phyloP scores from a whole-genome alignment of 2,113 vertebrate species.

The Oxyura jamaicensis region DNA sequence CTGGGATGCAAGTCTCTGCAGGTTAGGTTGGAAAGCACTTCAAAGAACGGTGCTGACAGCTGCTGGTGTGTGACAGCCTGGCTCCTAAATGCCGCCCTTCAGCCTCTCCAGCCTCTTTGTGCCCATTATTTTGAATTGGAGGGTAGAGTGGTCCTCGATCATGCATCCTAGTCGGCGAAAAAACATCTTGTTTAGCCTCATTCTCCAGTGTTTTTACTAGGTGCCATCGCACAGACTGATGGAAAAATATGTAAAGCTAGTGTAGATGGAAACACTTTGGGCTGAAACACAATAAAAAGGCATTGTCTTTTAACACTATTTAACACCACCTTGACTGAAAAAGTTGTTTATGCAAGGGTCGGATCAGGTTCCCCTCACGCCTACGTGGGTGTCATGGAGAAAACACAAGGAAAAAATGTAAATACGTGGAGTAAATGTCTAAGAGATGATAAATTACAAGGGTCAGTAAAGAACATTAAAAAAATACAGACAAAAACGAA shows the following conservation, averaged over 20 bases:
- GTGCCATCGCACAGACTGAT: background rate
- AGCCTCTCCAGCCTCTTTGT: background rate
- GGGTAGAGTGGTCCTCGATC: background rate
- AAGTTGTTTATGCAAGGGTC: background rate
- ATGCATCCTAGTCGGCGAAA: background rate
- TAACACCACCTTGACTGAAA: background rate
- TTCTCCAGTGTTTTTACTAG: background rate
- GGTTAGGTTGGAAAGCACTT: background rate
- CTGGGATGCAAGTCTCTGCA: background rate
- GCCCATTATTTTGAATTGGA: background rate
- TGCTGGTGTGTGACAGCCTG: background rate
- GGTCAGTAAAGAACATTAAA: background rate
- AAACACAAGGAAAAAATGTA: background rate
- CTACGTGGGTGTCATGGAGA: background rate
- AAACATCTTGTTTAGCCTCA: background rate
- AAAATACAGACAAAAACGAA: background rate
- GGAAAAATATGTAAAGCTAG: background rate
- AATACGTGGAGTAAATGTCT: background rate
- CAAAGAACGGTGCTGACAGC: background rate
- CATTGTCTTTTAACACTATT: background rate
- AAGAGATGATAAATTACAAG: background rate
- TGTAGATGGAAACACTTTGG: background rate
- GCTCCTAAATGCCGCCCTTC: background rate
- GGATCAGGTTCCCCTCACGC: background rate
- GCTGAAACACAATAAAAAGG: background rate